Percentiles rank a stretch among this genome's conserved stretches.
Evolutionary conservation across 2,113 vertebrate genomes (phyloP).

Genomic region (Lophotis ruficrista): DNA sequence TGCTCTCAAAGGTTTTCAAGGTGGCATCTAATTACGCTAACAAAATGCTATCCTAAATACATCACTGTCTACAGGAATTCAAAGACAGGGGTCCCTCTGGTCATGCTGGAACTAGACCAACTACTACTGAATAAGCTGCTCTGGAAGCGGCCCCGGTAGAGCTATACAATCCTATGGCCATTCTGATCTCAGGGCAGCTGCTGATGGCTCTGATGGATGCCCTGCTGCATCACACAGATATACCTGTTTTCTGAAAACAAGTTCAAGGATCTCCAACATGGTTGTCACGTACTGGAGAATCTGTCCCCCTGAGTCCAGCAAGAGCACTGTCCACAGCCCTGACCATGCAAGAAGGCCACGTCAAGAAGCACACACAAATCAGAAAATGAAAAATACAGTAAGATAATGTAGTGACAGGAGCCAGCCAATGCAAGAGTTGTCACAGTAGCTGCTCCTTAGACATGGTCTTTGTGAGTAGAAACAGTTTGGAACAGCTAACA

Average conservation of each 20-base stretch:
- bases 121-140: background rate
- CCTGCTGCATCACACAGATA: background rate
- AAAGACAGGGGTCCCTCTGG: background rate
- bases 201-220: background rate
- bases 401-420: background rate
- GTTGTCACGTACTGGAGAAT: accelerated
- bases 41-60: background rate
- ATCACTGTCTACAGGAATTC: background rate
- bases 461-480: background rate
- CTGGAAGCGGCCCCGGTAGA: background rate
- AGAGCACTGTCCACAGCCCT: background rate
- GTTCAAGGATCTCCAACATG: background rate
- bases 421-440: background rate
- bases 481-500: background rate
- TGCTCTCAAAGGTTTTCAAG: background rate
- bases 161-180: background rate
- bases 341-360: background rate
- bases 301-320: background rate
- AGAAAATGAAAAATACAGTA: background rate
- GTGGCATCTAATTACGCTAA: background rate
- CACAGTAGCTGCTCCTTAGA: background rate
- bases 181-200: background rate
- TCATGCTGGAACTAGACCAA: background rate
- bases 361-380: background rate
- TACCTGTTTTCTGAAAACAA: background rate